Base-by-base conservation (phyloP, 2,113 vertebrate genomes). In the Forbesichthys papilliferus region DNA sequence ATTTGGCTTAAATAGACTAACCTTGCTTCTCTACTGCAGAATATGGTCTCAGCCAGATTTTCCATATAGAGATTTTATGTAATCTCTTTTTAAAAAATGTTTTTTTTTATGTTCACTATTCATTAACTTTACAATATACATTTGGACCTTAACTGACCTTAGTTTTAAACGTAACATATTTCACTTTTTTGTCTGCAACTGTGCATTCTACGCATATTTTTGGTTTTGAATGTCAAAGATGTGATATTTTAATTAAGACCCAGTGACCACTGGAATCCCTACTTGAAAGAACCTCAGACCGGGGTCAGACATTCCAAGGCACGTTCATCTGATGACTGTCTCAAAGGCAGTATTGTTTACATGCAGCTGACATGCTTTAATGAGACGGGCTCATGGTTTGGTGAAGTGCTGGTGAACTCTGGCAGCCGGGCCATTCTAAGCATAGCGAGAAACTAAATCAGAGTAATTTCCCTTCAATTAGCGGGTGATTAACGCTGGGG, bases 391-490 rank as follows among this genome's bases (percentile, higher is more conserved):
- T 67, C 27, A 27, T 51, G 73, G 36, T 42, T 42, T 42, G 72
- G 51, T 27, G 27, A 27, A 27, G 27, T 53, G 58, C 65, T 53
- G 66, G 58, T 84, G 80, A 75, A 77, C 71, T 81, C 63, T 63
- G 53, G 60, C 67, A 55, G 75, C 65, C 14, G 1, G 58, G 65
- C 63, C 68, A 9, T 66, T 84, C 34, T 18, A 27, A 71, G 64
- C 70, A 61, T 20, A 67, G 65, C 63, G 58, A 83, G 57, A 86
- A 87, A 85, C 87, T 56, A 69, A 88, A 86, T 88, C 85, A 75
- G 36, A 81, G 71, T 86, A 20, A 82, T 89, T 88, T 88, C 81
- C 86, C 87, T 49, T 87, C 86, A 85, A 85, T 91, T 90, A 90
- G 71, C 1, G 55, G 86, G 81, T 91, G 86, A 91, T 90, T 91